Base-by-base conservation (phyloP, 2,113 vertebrate species). In the Aramus guarauna region DNA sequence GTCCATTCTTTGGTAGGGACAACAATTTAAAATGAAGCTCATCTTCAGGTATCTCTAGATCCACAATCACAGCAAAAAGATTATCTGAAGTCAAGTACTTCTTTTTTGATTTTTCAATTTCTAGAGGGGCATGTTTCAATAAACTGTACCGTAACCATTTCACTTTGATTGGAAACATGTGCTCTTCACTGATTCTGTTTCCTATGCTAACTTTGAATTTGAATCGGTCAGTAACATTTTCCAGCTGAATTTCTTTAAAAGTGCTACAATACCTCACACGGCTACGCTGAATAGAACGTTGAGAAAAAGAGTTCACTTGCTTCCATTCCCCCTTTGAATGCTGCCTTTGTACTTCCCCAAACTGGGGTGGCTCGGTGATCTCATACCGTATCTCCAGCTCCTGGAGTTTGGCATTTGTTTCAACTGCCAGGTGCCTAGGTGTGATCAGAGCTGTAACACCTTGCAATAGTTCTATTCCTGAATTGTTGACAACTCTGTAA, bases 121-220 rank as follows among this genome's bases (percentile, higher is more conserved):
- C 96, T 11, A 99, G 95, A 86, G 98, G 96, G 67, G 95, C 27
- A 79, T 98, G 98, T 89, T 98, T 99, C 72, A 98, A 58, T 24
- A 99, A 89, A 48, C 50, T 97, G 92, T 98, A 98, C 39, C 94
- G 97, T 18, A 99, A 96, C 99, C 99, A 99, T 43, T 98, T 98
- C 63, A 99, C 97, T 12, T 67, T 96, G 83, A 99, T 95, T 13
- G 97, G 96, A 96, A 99, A 99, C 3, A 96, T 13, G 3, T 99
- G 68, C 90, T 99, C 98, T 71, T 98, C 97, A 53, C 97, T 98
- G 32, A 96, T 95, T 93, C 94, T 98, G 43, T 97, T 97, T 80
- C 98, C 98, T 71, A 99, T 39, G 24, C 48, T 98, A 82, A 99
- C 98, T 98, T 98, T 99, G 96, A 98, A 99, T 90, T 98, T 99